Evolutionary conservation across 1,140 invertebrate genomes (phyloP).

Genomic region (Meloidogyne hapla): DNA sequence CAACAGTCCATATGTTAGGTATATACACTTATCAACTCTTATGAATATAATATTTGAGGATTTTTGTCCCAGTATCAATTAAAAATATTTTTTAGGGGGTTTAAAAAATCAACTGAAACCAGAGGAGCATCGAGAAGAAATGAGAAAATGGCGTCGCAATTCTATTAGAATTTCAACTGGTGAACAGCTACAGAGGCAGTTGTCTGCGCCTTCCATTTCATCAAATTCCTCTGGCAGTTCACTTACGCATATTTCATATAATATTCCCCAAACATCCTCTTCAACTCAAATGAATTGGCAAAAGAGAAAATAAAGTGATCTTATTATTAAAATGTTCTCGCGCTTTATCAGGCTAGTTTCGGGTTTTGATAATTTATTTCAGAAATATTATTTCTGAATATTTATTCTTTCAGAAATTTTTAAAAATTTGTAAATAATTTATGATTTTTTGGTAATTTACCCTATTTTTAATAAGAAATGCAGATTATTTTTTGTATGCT

Average conservation of each 20-base stretch:
- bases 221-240: conserved; percentile 9
- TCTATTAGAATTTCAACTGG: neutral
- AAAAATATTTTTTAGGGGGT: conserved; percentile 71
- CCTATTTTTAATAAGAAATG: neutral
- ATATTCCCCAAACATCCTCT: neutral
- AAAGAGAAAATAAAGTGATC: neutral
- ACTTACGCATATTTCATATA: neutral
- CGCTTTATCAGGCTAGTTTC: neutral
- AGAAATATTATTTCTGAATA: neutral
- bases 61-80: too few species aligned
- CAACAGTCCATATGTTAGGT: conserved; percentile 81
- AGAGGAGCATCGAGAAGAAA: conserved; percentile 80
- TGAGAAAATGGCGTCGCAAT: conserved; percentile 78
- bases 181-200: neutral
- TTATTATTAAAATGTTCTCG: neutral
- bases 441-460: neutral
- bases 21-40: neutral
- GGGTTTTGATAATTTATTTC: neutral
- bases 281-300: neutral
- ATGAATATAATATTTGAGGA: too few species aligned
- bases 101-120: conserved; percentile 85
- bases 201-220: conserved; percentile 9
- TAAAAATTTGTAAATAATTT: too few species aligned
- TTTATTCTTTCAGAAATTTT: neutral
- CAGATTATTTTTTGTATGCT: neutral